Evolutionary conservation across 2,888 invertebrate species (phyloP).

Genomic region (Eustalomyia histrio): DNA sequence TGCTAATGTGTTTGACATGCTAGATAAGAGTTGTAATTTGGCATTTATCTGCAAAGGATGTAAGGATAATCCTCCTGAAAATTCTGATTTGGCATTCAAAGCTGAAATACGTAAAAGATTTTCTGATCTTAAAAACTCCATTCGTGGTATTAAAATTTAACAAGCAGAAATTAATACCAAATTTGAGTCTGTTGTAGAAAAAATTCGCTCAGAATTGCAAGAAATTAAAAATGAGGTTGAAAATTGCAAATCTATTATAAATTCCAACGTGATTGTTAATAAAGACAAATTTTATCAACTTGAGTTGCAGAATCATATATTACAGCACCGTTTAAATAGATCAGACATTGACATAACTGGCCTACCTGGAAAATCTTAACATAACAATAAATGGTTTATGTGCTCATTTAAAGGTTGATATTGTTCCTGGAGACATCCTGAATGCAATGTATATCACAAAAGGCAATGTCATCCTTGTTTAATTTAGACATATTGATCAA

Average conservation of each 20-base stretch:
- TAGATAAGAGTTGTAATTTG: slow-evolving; percentile 11
- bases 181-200: slow-evolving; percentile 2
- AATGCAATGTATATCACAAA: slow-evolving; percentile 15
- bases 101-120: not conserved
- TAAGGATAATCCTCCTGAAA: slow-evolving; percentile 10
- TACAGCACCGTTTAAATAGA: slow-evolving; percentile 13
- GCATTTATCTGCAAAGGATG: slow-evolving; percentile 15
- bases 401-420: not conserved
- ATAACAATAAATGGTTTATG: not conserved
- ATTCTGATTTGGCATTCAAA: slow-evolving; percentile 14
- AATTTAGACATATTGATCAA: too few relatives aligned
- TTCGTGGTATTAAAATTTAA: slow-evolving; percentile 9
- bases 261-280: not conserved
- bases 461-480: not conserved
- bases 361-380: not conserved
- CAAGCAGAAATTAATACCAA: slow-evolving; percentile 3
- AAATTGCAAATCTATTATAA: not conserved
- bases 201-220: slow-evolving; percentile 11
- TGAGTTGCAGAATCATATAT: slow-evolving; percentile 13
- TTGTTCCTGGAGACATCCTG: slow-evolving; percentile 1
- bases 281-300: slow-evolving; percentile 8
- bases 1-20: not conserved
- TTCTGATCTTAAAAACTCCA: not conserved
- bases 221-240: slow-evolving; percentile 4
- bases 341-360: slow-evolving; percentile 2